These are phyloP conservation scores for Corythaixoides concolor DNA, from an alignment of 2,113 vertebrate species.

Conservation along the genomic window DNA sequence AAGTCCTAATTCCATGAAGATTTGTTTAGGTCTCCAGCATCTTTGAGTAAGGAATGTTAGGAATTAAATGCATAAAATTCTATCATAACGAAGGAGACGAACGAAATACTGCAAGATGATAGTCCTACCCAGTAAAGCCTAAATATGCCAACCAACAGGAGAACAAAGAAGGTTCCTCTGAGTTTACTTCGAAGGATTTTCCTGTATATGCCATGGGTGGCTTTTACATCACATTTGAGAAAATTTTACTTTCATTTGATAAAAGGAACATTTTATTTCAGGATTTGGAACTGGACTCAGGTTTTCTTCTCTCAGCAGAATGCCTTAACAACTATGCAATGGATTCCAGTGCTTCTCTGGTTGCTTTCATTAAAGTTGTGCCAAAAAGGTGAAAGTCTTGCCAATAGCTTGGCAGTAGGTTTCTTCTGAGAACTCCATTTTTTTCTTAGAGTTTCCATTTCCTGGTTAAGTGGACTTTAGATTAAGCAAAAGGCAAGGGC, in stretches of 20 bases:
- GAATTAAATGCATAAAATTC: not conserved
- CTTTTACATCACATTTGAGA: not conserved
- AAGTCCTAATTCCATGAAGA: not conserved
- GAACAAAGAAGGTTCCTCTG: not conserved
- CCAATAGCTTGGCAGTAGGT: not conserved
- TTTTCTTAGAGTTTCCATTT: not conserved
- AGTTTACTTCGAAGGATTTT: not conserved
- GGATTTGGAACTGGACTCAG: not conserved
- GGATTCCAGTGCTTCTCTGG: not conserved
- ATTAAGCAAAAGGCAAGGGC: not conserved
- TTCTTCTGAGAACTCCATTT: not conserved
- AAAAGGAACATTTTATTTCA: not conserved
- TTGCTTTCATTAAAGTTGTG: not conserved
- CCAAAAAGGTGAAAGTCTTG: not conserved
- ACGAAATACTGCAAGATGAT: not conserved
- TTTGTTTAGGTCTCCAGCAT: not conserved
- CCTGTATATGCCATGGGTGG: not conserved
- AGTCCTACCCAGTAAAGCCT: not conserved
- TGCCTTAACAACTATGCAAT: not conserved
- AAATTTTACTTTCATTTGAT: not conserved
- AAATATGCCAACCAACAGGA: not conserved
- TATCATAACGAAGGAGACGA: not conserved
- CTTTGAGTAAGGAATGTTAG: not conserved
- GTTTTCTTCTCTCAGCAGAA: not conserved
- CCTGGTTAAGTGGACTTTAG: not conserved